A percentile compares a stretch with the other conserved stretches of the same genome.
Evolutionary conservation across 1,140 invertebrate species (phyloP).

Genomic region (Aphidius gifuensis): DNA sequence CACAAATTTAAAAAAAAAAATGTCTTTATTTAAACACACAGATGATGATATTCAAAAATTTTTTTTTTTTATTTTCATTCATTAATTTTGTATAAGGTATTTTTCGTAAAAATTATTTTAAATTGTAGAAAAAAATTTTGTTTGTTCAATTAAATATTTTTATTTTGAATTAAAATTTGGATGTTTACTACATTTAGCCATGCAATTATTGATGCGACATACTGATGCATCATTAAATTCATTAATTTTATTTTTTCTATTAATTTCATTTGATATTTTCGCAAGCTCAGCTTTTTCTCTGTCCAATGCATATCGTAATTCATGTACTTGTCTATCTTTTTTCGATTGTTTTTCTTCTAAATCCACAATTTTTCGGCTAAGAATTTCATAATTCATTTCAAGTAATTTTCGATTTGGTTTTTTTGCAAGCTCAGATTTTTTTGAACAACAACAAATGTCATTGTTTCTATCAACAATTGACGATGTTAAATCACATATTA

Average conservation of each 20-base stretch:
- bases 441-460: not conserved
- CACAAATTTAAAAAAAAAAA: no score
- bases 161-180: slow-evolving; percentile 4
- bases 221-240: slow-evolving; percentile 28
- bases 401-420: slow-evolving; percentile 11
- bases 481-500: slow-evolving; percentile 40
- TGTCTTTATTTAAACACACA: no score
- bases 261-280: slow-evolving; percentile 37
- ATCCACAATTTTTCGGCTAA: slow-evolving; percentile 40
- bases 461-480: slow-evolving; percentile 33
- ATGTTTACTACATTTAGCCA: slow-evolving; percentile 23
- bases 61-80: no score
- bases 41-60: no score
- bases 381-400: slow-evolving; percentile 29
- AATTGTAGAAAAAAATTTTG: no score
- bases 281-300: slow-evolving; percentile 37
- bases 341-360: slow-evolving; percentile 43
- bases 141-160: no score
- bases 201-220: slow-evolving; percentile 24
- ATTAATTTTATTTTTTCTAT: slow-evolving; percentile 38
- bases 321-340: slow-evolving; percentile 33
- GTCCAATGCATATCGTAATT: slow-evolving; percentile 33
- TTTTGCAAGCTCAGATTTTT: not conserved
- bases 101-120: no score
- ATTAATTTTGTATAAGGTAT: no score